These are phyloP conservation scores for Tachina grossa DNA, from an alignment of 2,888 invertebrate genomes.

Conservation along the genomic window DNA sequence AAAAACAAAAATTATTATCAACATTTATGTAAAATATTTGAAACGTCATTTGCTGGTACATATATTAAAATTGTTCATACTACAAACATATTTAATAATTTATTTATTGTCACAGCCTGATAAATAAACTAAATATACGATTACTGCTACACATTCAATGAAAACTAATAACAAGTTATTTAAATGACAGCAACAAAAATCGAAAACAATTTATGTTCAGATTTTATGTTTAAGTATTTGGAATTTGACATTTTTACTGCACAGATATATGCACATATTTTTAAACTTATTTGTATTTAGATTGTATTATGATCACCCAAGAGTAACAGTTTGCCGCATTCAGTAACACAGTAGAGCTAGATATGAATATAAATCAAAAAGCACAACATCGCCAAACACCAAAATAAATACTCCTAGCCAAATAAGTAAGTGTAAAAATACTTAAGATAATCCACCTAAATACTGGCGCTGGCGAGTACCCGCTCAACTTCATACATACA, in stretches of 20 bases:
- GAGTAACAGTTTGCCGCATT: conserved; percentile 11
- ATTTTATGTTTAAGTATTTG: conserved; percentile 40
- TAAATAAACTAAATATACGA: conserved; percentile 48
- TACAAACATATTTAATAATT: conserved; percentile 13
- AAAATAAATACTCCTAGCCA: not conserved
- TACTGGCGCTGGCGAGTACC: conserved; percentile 21
- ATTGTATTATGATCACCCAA: conserved; percentile 52
- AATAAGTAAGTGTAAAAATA: conserved; percentile 41
- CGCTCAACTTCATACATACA: not conserved
- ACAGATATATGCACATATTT: conserved; percentile 1
- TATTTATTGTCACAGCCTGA: conserved; percentile 43
- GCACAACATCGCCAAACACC: conserved; percentile 12
- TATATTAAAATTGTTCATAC: not conserved
- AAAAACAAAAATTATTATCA: too few species aligned
- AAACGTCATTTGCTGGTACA: not conserved
- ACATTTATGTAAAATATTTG: not conserved
- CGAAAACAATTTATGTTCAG: conserved; percentile 38
- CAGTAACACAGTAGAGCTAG: conserved; percentile 48
- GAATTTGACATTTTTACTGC: conserved; percentile 35
- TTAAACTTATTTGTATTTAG: conserved; percentile 29
- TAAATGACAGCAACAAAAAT: conserved; percentile 19
- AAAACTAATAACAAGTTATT: conserved; percentile 19
- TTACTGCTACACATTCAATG: conserved; percentile 1
- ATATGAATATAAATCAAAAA: conserved; percentile 37
- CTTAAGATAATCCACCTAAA: conserved; percentile 50